These are phyloP conservation scores for Xanthorhoe spadicearia DNA, from an alignment of 2,888 invertebrate genomes.

Conservation along the genomic window DNA sequence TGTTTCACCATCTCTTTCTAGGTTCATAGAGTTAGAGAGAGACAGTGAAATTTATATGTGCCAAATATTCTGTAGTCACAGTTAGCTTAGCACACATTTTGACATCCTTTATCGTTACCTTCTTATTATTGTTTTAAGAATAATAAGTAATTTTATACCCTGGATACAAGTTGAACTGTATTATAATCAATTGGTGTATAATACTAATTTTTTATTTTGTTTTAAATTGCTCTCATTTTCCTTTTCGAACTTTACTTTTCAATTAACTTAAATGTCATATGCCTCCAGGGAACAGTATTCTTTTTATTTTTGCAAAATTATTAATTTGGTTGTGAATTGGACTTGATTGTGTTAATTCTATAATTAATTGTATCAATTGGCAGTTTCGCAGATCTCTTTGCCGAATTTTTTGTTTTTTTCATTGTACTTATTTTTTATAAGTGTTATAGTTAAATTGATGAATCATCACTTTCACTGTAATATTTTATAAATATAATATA, in stretches of 20 bases:
- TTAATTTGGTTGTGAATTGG: constrained; percentile 18
- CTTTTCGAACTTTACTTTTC: too few relatives aligned
- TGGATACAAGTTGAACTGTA: not conserved
- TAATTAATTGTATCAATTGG: constrained; percentile 15
- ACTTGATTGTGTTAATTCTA: constrained; percentile 3
- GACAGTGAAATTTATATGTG: constrained; percentile 63
- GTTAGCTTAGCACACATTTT: constrained; percentile 55
- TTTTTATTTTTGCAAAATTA: not conserved
- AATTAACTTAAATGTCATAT: not conserved
- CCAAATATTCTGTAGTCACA: constrained; percentile 80
- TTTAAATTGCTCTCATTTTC: too few relatives aligned
- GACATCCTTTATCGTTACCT: constrained; percentile 2
- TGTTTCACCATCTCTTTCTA: constrained; percentile 33
- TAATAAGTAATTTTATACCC: not conserved
- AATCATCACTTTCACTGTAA: constrained; percentile 9
- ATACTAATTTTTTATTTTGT: not conserved
- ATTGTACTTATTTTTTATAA: constrained; percentile 34
- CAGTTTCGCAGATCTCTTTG: constrained; percentile 40
- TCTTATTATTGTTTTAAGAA: not conserved
- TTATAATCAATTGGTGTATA: not conserved
- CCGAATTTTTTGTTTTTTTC: constrained; percentile 37
- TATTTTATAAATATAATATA: constrained; percentile 16
- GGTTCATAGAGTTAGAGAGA: constrained; percentile 43
- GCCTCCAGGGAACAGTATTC: not conserved
- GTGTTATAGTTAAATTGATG: not conserved